Conservation (phyloP, 2,888 invertebrate genomes). For the Neocrepidodera transversa region DNA sequence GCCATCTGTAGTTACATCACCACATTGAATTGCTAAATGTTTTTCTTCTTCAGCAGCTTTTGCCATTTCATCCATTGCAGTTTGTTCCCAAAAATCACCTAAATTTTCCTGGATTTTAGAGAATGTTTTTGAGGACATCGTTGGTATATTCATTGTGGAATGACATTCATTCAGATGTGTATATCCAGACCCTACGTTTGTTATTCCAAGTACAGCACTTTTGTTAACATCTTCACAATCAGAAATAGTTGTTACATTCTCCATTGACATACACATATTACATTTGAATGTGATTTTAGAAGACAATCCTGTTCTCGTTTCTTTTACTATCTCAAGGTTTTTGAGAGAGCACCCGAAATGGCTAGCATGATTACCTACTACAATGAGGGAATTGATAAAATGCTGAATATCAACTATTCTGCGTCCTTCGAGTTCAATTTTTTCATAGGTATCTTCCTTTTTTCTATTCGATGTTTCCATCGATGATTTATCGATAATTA, state of each 20-base stretch:
- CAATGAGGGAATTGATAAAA: neutral
- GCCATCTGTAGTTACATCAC: conserved; percentile 14
- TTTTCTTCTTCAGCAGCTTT: conserved; percentile 6
- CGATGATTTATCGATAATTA: too few species aligned
- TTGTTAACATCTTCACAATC: conserved; percentile 5
- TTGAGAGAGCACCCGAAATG: neutral
- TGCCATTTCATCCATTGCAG: conserved; percentile 8
- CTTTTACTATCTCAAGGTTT: neutral
- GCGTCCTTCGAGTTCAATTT: neutral
- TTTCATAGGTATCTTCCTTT: too few species aligned
- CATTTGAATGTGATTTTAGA: conserved; percentile 3
- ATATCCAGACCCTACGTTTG: conserved; percentile 6
- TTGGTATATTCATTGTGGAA: neutral
- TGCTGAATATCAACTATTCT: neutral
- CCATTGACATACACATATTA: neutral
- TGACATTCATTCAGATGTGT: conserved; percentile 3
- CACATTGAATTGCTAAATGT: neutral
- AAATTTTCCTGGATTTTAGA: conserved; percentile 5
- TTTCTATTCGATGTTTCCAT: too few species aligned
- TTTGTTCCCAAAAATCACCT: conserved; percentile 7
- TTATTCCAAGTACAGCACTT: conserved; percentile 5
- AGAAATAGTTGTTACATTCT: neutral
- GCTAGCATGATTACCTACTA: neutral
- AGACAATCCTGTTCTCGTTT: neutral
- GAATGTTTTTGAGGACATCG: conserved; percentile 7